Percentiles rank a stretch among this genome's conserved stretches.
Evolutionary conservation across 2,888 invertebrate species (phyloP).

Genomic region (Noctua comes): DNA sequence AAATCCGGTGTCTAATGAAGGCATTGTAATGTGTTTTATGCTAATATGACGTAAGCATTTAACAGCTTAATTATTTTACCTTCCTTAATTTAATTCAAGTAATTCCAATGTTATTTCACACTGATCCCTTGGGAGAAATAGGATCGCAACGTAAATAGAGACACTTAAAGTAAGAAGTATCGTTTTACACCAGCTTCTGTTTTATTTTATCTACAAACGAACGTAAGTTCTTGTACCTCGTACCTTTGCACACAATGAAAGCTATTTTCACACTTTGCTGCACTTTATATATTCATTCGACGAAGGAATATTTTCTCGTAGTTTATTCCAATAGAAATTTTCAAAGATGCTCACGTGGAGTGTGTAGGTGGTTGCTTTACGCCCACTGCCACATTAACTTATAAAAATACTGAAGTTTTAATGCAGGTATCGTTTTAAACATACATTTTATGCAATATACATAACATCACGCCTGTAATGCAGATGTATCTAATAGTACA

Average conservation of each 20-base stretch:
- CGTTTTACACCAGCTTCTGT: constrained; percentile 50
- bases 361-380: not conserved
- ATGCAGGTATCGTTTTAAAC: not conserved
- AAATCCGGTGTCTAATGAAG: not conserved
- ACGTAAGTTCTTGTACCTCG: constrained; percentile 33
- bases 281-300: constrained; percentile 15
- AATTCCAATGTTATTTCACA: constrained; percentile 14
- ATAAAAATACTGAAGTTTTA: too few species aligned
- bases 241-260: constrained; percentile 41
- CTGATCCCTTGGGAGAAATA: constrained; percentile 39
- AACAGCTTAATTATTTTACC: not conserved
- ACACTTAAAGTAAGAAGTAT: constrained; percentile 56
- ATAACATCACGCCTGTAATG: too few species aligned
- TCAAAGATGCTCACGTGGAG: not conserved
- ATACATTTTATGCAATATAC: too few species aligned
- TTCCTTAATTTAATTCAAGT: constrained; percentile 14
- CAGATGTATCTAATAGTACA: too few species aligned
- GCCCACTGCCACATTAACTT: not conserved
- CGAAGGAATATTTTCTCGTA: constrained; percentile 5
- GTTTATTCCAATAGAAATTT: constrained; percentile 19
- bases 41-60: not conserved
- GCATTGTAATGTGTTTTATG: constrained; percentile 3
- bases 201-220: constrained; percentile 48
- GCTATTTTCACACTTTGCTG: constrained; percentile 45
- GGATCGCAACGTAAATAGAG: constrained; percentile 49